phyloP scores from a whole-genome alignment of 2,113 vertebrate species.

The Chaetorhynchus papuensis region DNA sequence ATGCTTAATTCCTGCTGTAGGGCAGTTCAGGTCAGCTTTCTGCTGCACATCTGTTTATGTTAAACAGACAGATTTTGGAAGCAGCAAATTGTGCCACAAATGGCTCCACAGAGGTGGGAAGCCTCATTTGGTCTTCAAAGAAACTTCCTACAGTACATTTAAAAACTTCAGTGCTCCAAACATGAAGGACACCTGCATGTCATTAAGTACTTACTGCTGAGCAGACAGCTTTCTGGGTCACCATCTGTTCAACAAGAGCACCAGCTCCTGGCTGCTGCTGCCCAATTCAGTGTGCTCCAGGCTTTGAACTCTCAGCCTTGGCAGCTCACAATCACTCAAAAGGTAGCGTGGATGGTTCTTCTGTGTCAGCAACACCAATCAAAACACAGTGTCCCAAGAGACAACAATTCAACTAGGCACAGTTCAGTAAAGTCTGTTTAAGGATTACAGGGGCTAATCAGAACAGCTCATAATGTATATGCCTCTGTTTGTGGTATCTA shows the following conservation, averaged over 20 bases:
- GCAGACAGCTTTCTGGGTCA: slow-evolving; percentile 55
- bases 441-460: neutral
- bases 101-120: neutral
- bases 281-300: neutral
- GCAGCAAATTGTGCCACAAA: neutral
- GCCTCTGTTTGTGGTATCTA: neutral
- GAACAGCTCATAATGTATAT: neutral
- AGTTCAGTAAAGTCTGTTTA: neutral
- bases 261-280: neutral
- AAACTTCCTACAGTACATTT: neutral
- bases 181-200: slow-evolving; percentile 52
- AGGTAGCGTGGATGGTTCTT: neutral
- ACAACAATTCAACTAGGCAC: neutral
- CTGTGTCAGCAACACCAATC: neutral
- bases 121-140: slow-evolving; percentile 40
- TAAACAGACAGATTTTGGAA: neutral
- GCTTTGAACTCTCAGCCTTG: neutral
- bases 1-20: neutral
- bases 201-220: slow-evolving; percentile 54
- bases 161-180: neutral
- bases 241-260: slow-evolving; percentile 49
- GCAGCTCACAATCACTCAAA: neutral
- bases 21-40: neutral
- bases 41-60: neutral
- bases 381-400: neutral